Evolutionary conservation across 2,113 vertebrate species (phyloP).

Genomic region (Mormoops blainvillei): DNA sequence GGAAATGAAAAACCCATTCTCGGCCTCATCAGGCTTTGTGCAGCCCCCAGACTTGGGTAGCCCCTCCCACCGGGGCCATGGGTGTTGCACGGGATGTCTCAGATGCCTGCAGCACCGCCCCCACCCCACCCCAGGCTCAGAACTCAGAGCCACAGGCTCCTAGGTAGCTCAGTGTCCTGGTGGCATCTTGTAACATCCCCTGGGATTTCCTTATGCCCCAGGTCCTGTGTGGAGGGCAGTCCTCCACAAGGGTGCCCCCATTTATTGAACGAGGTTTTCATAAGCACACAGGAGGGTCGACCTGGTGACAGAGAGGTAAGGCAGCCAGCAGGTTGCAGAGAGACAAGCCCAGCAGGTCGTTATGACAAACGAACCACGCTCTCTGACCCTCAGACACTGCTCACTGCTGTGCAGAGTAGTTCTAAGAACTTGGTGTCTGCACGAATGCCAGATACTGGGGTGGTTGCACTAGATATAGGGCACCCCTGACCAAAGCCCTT

Average conservation of each 20-base stretch:
- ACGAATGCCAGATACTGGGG: neutral
- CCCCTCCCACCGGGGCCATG: neutral
- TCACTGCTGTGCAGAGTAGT: accelerated
- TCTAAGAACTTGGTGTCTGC: neutral
- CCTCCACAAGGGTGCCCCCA: neutral
- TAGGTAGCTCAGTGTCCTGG: neutral
- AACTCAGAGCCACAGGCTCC: neutral
- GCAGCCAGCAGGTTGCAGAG: neutral
- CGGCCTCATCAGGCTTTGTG: accelerated
- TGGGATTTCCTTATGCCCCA: no score
- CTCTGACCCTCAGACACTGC: neutral
- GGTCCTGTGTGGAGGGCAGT: neutral
- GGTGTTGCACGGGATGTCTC: neutral
- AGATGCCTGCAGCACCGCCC: neutral
- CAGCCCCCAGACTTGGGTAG: neutral
- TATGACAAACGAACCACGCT: neutral
- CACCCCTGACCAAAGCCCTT: neutral
- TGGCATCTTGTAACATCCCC: no score
- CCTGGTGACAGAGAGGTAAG: neutral
- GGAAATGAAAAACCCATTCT: neutral
- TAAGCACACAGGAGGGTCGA: neutral
- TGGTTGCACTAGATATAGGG: no score
- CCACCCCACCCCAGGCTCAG: neutral
- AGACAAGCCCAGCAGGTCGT: accelerated
- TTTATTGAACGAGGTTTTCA: neutral